Evolutionary conservation across 2,113 vertebrate genomes (phyloP), one percentile per base, ranked within the genome.

Genomic region (Rhegmatorhina hoffmannsi): DNA sequence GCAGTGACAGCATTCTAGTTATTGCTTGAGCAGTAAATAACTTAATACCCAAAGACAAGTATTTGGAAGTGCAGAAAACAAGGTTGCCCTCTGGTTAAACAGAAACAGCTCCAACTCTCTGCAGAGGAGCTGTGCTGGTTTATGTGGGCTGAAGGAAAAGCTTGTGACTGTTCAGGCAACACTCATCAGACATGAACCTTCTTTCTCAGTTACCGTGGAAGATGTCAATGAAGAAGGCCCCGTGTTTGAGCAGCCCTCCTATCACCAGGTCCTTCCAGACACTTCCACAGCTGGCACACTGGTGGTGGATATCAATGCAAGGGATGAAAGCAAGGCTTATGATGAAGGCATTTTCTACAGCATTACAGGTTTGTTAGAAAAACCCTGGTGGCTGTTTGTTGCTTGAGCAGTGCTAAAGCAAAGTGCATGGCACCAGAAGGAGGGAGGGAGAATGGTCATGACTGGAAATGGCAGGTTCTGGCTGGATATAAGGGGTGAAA

Each of bases 141-240:
- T 74, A 13, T 13, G 23, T 62, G 13, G 62, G 40, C 47, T 91
- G 64, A 68, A 85, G 44, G 66, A 81, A 26, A 2, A 60, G 11
- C 43, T 60, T 33, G 17, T 34, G 68, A 29, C 5, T 3, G 2
- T 70, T 91, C 23, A 34, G 59, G 29, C 64, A 59, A 89, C 77
- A 46, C n/a, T 89, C 44, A 25, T 56, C 38, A 46, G 62, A 31
- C 28, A 6, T 70, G 56, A 7, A 25, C 10, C 12, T 77, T 81
- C 23, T 82, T 86, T 80, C 60, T 24, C 73, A 97, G 97, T 97
- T 60, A 90, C 34, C 0, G 95, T 97, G 91, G 92, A 97, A 92
- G 96, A 97, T 52, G 89, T 80, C 23, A 97, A 97, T 92, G 97
- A 97, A 92, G 97, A 92, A 85, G 95, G 84, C 75, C 97, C 97